Evolutionary conservation across 2,113 vertebrate genomes (phyloP), one percentile per base, ranked within the genome.

Genomic region (Climacteris rufus): DNA sequence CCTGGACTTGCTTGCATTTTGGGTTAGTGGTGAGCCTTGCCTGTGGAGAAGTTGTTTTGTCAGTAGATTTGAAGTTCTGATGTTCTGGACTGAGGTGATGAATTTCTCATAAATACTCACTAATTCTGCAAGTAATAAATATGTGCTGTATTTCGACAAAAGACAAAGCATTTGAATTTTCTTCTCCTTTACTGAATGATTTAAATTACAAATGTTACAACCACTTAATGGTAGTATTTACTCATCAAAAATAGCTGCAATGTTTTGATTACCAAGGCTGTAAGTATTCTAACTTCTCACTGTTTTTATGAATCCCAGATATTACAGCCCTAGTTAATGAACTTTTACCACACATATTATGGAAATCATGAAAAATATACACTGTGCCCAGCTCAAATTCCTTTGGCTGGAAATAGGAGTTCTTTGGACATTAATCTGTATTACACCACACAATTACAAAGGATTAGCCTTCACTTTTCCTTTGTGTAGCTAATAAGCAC

Each of bases 311-410:
- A 80, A 69, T 65, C 11, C 3, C 13, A 71, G 33, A 37, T 1
- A 44, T 37, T 81, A 47, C 6, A 47, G 12, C 7, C 30, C 9
- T 50, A 44, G 53, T 47, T 69, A 71, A 64, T 52, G 10, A 39
- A 28, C 0, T 63, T 82, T 53, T 64, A 44, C 14, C 7, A 18
- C 9, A 50, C 35, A 33, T 59, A 39, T 45, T 31, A 15, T 23
- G 19, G 16, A 87, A 89, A 60, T 4, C 6, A 37, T 7, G 19
- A 42, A 53, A 84, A 80, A 89, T 11, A 35, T 10, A 25, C 4
- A 8, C 10, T 42, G 13, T 0, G 1, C 3, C 31, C 44, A 1
- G 5, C 63, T 77, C 3, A 61, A 44, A 84, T 45, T 54, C 6
- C 13, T 92, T 91, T 75, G n/a, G 4, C 31, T 75, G 45, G 31